phyloP scores from a whole-genome alignment of 2,888 invertebrate genomes.

The Orchesella flavescens region DNA sequence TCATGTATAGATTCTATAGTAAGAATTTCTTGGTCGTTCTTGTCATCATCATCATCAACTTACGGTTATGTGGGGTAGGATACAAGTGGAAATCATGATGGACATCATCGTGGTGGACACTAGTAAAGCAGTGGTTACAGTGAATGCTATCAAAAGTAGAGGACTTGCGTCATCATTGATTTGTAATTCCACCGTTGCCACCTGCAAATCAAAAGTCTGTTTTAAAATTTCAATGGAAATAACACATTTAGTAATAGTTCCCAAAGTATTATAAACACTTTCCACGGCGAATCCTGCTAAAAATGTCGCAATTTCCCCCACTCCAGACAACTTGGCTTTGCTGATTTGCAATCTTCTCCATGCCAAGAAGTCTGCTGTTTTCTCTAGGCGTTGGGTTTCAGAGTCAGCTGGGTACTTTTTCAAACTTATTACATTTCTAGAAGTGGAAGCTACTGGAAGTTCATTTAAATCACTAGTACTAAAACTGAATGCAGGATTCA shows the following conservation, averaged over 20 bases:
- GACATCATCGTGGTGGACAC: conserved; percentile 69
- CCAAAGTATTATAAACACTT: not conserved
- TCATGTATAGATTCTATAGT: too few species aligned
- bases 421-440: too few species aligned
- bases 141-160: conserved; percentile 63
- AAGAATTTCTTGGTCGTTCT: not conserved
- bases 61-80: conserved; percentile 64
- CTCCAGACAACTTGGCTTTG: conserved; percentile 69
- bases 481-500: too few species aligned
- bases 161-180: conserved; percentile 68
- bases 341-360: conserved; percentile 69
- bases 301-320: conserved; percentile 58
- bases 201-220: conserved; percentile 42
- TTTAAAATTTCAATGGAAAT: not conserved
- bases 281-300: conserved; percentile 71
- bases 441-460: too few species aligned
- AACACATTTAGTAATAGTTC: not conserved
- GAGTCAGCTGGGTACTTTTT: too few species aligned
- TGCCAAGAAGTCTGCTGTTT: conserved; percentile 61
- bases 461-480: too few species aligned
- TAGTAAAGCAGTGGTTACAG: conserved; percentile 65
- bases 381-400: not conserved
- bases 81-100: conserved; percentile 64
- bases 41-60: not conserved
- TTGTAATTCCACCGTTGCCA: conserved; percentile 70